Conservation (phyloP, 2,797 vertebrate species). For the Cynodonichthys magdalenae region DNA sequence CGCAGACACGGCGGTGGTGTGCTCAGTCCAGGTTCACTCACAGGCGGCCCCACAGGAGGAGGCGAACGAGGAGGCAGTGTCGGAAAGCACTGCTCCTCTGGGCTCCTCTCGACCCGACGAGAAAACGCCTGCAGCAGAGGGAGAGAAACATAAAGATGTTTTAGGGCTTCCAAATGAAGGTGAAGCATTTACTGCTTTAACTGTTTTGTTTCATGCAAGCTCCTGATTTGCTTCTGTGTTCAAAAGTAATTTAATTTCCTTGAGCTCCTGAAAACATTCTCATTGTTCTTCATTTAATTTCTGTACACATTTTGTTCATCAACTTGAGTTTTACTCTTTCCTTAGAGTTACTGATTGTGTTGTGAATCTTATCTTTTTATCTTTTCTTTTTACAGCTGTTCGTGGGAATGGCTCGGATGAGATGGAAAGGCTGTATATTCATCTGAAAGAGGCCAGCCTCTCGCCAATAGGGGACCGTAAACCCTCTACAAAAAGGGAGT, state of each 20-base stretch:
- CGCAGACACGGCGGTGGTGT: conserved; percentile 74
- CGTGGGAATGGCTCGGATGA: conserved; percentile 82
- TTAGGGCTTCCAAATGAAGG: conserved; percentile 43
- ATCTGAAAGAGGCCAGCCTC: conserved; percentile 92
- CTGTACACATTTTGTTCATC: neutral
- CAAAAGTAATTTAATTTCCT: neutral
- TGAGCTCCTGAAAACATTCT: neutral
- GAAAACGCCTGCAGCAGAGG: conserved; percentile 14
- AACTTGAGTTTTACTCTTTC: neutral
- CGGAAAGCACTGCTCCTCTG: conserved; percentile 21
- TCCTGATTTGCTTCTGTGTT: neutral
- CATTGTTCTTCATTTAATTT: neutral
- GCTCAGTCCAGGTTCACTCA: conserved; percentile 79
- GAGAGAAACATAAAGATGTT: conserved; percentile 8
- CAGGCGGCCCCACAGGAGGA: conserved; percentile 53
- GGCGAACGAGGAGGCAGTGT: conserved; percentile 10
- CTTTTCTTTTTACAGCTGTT: conserved; percentile 45
- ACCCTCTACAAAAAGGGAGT: conserved; percentile 92
- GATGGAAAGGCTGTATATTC: conserved; percentile 95
- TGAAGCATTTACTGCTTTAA: conserved; percentile 18
- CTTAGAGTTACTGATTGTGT: neutral
- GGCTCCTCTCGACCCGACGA: conserved; percentile 15
- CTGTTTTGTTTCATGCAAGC: neutral
- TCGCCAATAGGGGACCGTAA: conserved; percentile 93
- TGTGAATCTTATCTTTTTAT: neutral